Evolutionary conservation across 2,797 vertebrate species (phyloP).

Genomic region (Micromesistius poutassou): DNA sequence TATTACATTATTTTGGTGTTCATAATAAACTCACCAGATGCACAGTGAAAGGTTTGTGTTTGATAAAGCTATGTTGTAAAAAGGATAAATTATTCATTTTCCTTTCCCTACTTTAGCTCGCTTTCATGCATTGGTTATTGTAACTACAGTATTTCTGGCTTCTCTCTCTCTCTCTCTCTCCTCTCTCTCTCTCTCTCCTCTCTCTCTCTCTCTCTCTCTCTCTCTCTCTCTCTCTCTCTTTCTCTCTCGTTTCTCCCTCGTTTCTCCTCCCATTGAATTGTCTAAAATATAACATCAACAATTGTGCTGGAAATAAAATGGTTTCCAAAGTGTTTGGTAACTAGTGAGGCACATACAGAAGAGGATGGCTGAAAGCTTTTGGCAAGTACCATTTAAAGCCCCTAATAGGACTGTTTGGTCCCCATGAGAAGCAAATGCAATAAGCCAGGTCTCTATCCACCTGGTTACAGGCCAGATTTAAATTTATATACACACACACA

Average conservation of each 20-base stretch:
- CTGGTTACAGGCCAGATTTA: background rate
- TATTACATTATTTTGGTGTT: background rate
- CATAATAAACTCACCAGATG: background rate
- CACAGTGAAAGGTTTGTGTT: background rate
- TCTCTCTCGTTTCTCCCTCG: background rate
- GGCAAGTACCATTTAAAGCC: background rate
- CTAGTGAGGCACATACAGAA: background rate
- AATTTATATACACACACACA: background rate
- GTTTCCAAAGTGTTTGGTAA: conserved; percentile 9
- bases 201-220: too few species aligned
- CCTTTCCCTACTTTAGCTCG: background rate
- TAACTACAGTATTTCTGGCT: conserved; percentile 5
- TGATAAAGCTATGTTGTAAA: background rate
- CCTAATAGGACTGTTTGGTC: background rate
- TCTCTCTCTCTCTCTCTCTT: conserved; percentile 8
- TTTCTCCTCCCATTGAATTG: background rate
- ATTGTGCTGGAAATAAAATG: background rate
- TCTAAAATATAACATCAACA: background rate
- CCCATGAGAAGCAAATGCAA: background rate
- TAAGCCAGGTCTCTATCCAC: background rate
- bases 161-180: too few species aligned
- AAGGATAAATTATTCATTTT: background rate
- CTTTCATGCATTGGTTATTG: background rate
- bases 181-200: too few species aligned
- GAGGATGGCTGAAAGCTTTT: conserved; percentile 2